phyloP scores from a whole-genome alignment of 2,797 vertebrate species.

The Cichlasoma orientale region DNA sequence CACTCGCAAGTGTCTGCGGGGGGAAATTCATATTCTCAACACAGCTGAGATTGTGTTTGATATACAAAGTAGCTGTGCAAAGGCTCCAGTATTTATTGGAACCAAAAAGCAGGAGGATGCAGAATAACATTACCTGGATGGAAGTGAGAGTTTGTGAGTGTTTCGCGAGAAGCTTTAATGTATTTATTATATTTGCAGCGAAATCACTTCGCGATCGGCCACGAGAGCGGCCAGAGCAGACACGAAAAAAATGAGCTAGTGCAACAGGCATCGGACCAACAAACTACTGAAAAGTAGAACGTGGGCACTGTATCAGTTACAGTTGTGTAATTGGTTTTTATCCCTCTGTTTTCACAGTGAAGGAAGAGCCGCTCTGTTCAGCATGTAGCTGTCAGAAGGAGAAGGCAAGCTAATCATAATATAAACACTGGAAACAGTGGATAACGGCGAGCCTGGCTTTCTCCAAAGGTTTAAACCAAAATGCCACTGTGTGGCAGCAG shows the following conservation, averaged over 20 bases:
- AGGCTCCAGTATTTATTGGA: constrained; percentile 35
- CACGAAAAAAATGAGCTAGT: background rate
- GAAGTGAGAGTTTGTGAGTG: background rate
- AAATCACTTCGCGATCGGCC: too few species aligned
- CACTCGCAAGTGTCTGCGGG: constrained; percentile 13
- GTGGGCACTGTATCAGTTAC: background rate
- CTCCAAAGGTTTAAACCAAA: background rate
- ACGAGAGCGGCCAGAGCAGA: background rate
- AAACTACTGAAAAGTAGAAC: background rate
- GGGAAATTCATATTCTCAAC: constrained; percentile 34
- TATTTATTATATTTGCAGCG: background rate
- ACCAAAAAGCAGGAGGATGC: constrained; percentile 29
- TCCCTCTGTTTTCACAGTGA: background rate
- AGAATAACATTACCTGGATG: constrained; percentile 14
- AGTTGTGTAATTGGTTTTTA: background rate
- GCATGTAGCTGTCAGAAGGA: background rate
- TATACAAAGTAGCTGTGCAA: constrained; percentile 43
- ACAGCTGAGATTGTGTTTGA: constrained; percentile 33
- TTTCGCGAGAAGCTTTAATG: background rate
- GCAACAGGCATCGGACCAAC: too few species aligned
- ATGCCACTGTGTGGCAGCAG: background rate
- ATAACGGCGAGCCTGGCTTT: background rate
- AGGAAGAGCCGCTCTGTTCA: background rate
- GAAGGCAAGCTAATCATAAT: background rate
- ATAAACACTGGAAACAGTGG: background rate